Percentiles rank a stretch among this genome's conserved stretches.
Conservation (phyloP, 2,113 vertebrate species). For the Indri indri region DNA sequence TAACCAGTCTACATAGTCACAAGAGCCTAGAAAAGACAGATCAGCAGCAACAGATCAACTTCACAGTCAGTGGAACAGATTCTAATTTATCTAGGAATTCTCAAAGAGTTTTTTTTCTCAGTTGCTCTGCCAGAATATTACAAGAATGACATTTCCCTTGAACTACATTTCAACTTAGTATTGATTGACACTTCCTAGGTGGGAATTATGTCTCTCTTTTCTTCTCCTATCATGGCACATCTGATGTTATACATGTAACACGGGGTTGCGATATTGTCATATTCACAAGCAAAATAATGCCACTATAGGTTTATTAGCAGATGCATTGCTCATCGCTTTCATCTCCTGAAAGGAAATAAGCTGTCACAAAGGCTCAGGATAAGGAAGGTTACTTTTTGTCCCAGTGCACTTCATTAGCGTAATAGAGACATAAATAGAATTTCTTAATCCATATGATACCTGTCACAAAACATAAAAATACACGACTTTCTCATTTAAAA, state of each 20-base stretch:
- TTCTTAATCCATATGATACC: slow-evolving; percentile 62
- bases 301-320: background rate
- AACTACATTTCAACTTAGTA: background rate
- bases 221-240: background rate
- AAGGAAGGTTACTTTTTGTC: slow-evolving; percentile 68
- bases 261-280: background rate
- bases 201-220: background rate
- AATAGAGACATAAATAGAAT: slow-evolving; percentile 65
- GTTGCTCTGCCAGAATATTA: background rate
- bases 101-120: background rate
- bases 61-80: background rate
- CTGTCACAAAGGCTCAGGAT: slow-evolving; percentile 48
- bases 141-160: background rate
- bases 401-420: slow-evolving; percentile 62
- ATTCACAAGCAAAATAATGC: background rate
- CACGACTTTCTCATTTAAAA: slow-evolving; percentile 46
- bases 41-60: background rate
- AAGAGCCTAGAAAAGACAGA: background rate
- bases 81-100: background rate
- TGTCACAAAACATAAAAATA: slow-evolving; percentile 26
- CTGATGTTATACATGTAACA: background rate
- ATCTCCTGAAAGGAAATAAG: slow-evolving; percentile 52
- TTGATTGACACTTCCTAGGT: background rate
- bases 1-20: background rate
- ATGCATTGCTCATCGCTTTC: background rate